Evolutionary conservation across 1,140 invertebrate species (phyloP).

Genomic region (Platorchestia sp.): DNA sequence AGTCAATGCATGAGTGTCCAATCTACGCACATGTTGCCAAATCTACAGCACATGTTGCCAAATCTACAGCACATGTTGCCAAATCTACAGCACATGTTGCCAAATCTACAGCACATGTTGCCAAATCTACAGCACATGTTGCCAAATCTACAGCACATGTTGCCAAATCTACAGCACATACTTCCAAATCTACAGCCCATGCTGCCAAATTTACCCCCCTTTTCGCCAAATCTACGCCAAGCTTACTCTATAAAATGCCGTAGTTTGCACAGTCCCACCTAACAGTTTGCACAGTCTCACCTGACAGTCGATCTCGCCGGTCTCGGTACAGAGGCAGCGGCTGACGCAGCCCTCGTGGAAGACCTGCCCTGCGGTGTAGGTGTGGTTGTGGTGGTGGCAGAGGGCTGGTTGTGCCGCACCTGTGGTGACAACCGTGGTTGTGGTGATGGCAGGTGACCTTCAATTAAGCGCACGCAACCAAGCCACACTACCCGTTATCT

Average conservation of each 20-base stretch:
- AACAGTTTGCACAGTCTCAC: constrained; percentile 49
- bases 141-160: too few relatives aligned
- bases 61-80: background rate
- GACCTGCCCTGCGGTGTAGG: constrained; percentile 70
- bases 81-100: too few relatives aligned
- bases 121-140: too few relatives aligned
- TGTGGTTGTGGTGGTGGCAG: constrained; percentile 56
- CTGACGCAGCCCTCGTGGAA: constrained; percentile 71
- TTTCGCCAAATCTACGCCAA: too few relatives aligned
- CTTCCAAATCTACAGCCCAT: too few relatives aligned
- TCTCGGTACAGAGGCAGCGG: constrained; percentile 70
- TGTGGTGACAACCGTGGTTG: background rate
- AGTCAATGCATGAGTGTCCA: background rate
- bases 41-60: background rate
- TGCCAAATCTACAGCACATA: too few relatives aligned
- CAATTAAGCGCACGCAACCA: background rate
- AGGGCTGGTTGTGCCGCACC: background rate
- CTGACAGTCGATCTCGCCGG: constrained; percentile 70
- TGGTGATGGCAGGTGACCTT: background rate
- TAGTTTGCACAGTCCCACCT: background rate
- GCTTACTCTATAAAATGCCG: too few relatives aligned
- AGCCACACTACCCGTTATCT: background rate
- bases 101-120: too few relatives aligned
- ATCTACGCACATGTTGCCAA: background rate
- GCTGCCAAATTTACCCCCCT: too few relatives aligned